Percentiles rank a stretch among this genome's conserved stretches.
phyloP scores from a whole-genome alignment of 37 sponge, comb jelly and placozoan species.

The Oopsacas minuta region DNA sequence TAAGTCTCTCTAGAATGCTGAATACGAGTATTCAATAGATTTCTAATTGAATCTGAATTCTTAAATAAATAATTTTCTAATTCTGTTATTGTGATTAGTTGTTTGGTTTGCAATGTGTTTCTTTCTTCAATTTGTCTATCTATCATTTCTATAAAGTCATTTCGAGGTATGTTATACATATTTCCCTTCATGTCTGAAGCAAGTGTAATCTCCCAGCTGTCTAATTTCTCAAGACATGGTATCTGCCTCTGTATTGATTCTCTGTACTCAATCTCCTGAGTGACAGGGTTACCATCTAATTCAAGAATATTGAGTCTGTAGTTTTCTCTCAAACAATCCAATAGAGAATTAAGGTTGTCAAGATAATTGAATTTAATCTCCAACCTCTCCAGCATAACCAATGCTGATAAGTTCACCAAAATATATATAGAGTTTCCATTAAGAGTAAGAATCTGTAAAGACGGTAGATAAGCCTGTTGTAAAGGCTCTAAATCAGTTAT shows the following conservation, averaged over 20 bases:
- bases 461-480: neutral
- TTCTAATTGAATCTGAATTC: neutral
- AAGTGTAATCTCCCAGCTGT: neutral
- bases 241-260: conserved; percentile 22
- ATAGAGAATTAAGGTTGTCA: neutral
- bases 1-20: neutral
- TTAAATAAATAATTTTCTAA: neutral
- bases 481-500: neutral
- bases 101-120: neutral
- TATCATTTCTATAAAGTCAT: neutral
- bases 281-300: conserved; percentile 25
- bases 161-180: neutral
- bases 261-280: conserved; percentile 26
- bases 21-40: neutral
- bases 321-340: neutral
- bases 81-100: neutral
- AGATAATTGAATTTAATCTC: neutral
- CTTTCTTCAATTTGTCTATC: neutral
- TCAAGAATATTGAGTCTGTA: neutral
- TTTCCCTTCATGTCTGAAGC: neutral
- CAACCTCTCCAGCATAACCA: neutral
- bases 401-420: neutral
- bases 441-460: neutral
- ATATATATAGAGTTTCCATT: conserved; percentile 1
- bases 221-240: conserved; percentile 39